Evolutionary conservation across 2,113 vertebrate genomes (phyloP).

Genomic region (Scomber japonicus): DNA sequence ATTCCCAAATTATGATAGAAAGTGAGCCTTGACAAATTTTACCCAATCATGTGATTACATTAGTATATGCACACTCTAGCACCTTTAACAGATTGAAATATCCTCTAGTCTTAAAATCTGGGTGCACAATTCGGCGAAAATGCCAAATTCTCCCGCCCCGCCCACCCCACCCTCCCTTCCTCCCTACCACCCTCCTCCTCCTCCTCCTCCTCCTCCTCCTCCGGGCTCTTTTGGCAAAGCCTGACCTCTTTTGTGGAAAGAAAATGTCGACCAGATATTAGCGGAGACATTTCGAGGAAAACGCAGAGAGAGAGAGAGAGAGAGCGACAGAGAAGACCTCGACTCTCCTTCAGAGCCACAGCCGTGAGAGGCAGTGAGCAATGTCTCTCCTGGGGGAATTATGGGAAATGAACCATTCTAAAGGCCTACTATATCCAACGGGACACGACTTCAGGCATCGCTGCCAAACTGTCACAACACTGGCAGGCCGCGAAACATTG

Average conservation of each 20-base stretch:
- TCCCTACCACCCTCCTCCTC: no score
- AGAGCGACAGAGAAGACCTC: slow-evolving; percentile 14
- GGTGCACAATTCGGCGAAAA: slow-evolving; percentile 12
- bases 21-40: slow-evolving; percentile 8
- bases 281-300: slow-evolving; percentile 5
- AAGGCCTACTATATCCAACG: slow-evolving; percentile 61
- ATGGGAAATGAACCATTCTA: slow-evolving; percentile 70
- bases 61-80: no score
- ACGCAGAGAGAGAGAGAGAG: slow-evolving; percentile 5
- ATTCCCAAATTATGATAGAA: background rate
- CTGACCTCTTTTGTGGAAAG: slow-evolving; percentile 7
- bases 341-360: slow-evolving; percentile 49
- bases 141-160: background rate
- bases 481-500: slow-evolving; percentile 34
- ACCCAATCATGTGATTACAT: background rate
- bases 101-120: no score
- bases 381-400: slow-evolving; percentile 58
- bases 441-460: slow-evolving; percentile 65
- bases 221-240: background rate
- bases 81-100: no score
- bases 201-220: no score
- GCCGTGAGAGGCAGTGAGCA: slow-evolving; percentile 61
- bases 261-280: slow-evolving; percentile 19
- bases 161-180: no score
- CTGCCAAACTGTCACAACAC: slow-evolving; percentile 64